Percentiles rank a stretch among this genome's conserved stretches.
Conservation (phyloP, 2,888 invertebrate genomes). For the Pecten maximus region DNA sequence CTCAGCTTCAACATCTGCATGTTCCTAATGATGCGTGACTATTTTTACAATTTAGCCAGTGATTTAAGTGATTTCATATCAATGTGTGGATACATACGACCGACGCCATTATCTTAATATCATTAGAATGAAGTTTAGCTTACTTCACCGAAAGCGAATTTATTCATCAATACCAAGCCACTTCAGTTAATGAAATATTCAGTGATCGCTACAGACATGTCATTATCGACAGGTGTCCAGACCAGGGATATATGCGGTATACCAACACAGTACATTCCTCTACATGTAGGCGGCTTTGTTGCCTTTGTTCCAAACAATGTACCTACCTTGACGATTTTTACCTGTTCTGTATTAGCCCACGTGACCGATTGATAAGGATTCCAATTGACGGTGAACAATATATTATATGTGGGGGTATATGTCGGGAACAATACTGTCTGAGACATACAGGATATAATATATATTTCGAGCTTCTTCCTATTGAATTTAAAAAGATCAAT, state of each 20-base stretch:
- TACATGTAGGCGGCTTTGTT: not conserved
- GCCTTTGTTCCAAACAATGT: conserved; percentile 16
- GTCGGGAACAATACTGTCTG: not conserved
- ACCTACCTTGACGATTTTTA: conserved; percentile 4
- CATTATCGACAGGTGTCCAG: conserved; percentile 23
- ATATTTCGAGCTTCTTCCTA: not conserved
- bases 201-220: not conserved
- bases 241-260: not conserved
- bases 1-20: not conserved
- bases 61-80: not conserved
- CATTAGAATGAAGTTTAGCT: not conserved
- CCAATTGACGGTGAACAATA: not conserved
- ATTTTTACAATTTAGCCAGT: not conserved
- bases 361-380: conserved; percentile 22
- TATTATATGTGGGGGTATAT: not conserved
- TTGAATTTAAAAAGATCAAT: not conserved
- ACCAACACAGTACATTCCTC: not conserved
- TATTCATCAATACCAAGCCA: not conserved
- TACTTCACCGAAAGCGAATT: not conserved
- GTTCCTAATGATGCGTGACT: not conserved
- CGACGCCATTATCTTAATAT: not conserved
- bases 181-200: conserved; percentile 22
- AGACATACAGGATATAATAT: not conserved
- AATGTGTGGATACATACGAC: not conserved
- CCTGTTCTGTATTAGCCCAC: not conserved